Evolutionary conservation across 1,140 invertebrate genomes (phyloP).

Genomic region (Dendroctonus valens): DNA sequence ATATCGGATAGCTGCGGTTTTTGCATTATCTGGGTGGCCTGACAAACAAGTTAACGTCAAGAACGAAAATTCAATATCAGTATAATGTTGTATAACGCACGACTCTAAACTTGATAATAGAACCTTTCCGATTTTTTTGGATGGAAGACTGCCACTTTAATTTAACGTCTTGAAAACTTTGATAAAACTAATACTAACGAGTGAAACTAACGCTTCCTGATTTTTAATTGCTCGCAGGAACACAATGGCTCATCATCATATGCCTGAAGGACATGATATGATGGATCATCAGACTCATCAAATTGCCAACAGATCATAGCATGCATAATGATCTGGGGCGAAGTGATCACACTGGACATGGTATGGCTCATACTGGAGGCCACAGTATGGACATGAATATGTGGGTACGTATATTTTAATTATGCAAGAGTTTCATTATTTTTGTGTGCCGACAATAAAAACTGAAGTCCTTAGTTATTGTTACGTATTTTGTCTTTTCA

Average conservation of each 20-base stretch:
- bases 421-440: slow-evolving; percentile 6
- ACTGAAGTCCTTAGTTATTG: neutral
- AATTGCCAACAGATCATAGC: slow-evolving; percentile 33
- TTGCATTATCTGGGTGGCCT: no score
- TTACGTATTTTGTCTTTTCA: slow-evolving; percentile 54
- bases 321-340: slow-evolving; percentile 25
- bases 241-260: slow-evolving; percentile 35
- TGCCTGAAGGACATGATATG: slow-evolving; percentile 37
- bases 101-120: no score
- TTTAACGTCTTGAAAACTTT: no score
- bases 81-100: no score
- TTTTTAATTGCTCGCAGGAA: slow-evolving; percentile 10
- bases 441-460: neutral
- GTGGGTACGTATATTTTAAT: slow-evolving; percentile 35
- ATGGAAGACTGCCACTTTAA: no score
- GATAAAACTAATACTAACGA: no score
- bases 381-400: slow-evolving; percentile 48
- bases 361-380: slow-evolving; percentile 2
- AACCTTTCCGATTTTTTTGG: no score
- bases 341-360: slow-evolving; percentile 15
- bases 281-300: slow-evolving; percentile 40
- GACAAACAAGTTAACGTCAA: no score
- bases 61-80: no score
- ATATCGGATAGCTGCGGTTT: no score
- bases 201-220: neutral